Evolutionary conservation across 2,888 invertebrate genomes (phyloP), one percentile per base, ranked within the genome.

Genomic region (Serrognathus titanus): DNA sequence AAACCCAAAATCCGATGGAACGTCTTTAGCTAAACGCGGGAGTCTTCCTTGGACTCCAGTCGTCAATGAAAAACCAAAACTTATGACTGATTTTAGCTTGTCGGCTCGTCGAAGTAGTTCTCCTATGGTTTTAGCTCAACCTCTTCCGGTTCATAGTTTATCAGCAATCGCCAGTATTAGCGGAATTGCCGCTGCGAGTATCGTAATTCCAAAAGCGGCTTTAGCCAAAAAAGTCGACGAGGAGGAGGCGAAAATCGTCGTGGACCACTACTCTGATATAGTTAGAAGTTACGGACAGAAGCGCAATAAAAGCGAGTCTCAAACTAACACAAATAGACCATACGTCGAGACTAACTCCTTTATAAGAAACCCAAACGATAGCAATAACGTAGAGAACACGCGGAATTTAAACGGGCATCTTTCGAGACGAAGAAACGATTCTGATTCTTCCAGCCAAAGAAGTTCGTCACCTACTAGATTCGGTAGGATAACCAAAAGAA

Each of bases 191-290:
- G 75, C 74, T 20, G 75, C 75, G 11, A 71, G 74, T 49, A 67
- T 75, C 45, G 68, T 73, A 7, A 72, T 75, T 48, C 72, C 75
- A n/a, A 66, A 70, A 49, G 54, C 63, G 2, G 63, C 75, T 6
- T 43, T 72, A 1, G 67, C 71, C 37, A 70, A 69, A 74, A 80
- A 65, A 50, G 79, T 79, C 71, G 73, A 81, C 31, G 80, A 80
- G 48, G 88, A 89, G 63, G 88, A 87, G 74, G 82, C 85, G 0
- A 84, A 82, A 71, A 86, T 86, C 0, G 85, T 88, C 0, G 87
- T 89, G 11, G 89, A 90, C 76, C 88, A 90, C 71, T 92, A 92
- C 67, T 88, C 89, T 12, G 90, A 87, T 71, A 86, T 92, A 62
- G 89, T 92, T 1, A 85, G 84, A 66, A 88, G 86, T 71, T 86